Base-by-base conservation (phyloP, 2,113 vertebrate species). In the Serilophus lunatus region DNA sequence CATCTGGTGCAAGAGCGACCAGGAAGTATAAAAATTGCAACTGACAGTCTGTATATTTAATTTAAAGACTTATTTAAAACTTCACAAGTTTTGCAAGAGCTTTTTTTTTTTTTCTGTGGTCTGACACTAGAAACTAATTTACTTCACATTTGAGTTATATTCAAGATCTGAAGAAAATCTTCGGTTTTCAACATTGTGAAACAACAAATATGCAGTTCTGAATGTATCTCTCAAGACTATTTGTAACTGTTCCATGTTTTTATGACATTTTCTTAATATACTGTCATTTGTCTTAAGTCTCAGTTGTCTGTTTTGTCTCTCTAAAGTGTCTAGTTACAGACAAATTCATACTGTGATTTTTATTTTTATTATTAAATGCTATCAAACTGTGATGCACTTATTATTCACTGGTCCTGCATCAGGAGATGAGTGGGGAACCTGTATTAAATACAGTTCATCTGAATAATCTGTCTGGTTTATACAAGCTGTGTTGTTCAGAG, bases 171-270 rank as follows among this genome's bases (percentile, higher is more conserved):
- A 98, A 97, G 96, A 97, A 96, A 92, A 95, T 91, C 96, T 96
- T 97, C 97, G 96, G 94, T 97, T 98, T 97, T 96, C 95, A 77
- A 85, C 97, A 96, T 94, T 86, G 97, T 95, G 97, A 97, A 95
- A 95, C 96, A 99, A 98, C 93, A 95, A 97, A 98, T 98, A 99
- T 98, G 93, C 98, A 99, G 98, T 97, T 97, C 97, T 99, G 98
- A 99, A 96, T 96, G 96, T 96, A 96, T 96, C 93, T 94, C 95
- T 95, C 70, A 89, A 95, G 92, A 96, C 50, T 91, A 84, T 98
- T 98, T 98, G 97, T 98, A 97, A 96, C 93, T 94, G 94, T 97
- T 90, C 97, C 96, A 90, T 96, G 96, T 98, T 98, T 98, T 98
- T 98, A 97, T 98, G 97, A 97, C 95, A 79, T 97, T 95, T 97